A percentile compares a stretch with the other conserved stretches of the same genome.
Evolutionary conservation across 2,888 invertebrate genomes (phyloP).

Genomic region (Ypsolopha scabrella): DNA sequence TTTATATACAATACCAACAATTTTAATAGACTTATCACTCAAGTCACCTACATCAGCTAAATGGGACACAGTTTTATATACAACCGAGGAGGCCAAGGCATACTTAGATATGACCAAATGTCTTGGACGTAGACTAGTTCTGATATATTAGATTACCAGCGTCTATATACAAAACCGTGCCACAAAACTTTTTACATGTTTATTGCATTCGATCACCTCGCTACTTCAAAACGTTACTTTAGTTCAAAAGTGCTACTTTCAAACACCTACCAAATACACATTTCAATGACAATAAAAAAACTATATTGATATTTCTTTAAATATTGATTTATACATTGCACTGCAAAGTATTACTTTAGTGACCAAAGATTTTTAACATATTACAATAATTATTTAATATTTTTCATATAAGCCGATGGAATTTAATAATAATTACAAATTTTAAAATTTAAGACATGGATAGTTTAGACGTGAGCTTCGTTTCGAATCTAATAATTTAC

Average conservation of each 20-base stretch:
- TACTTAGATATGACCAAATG: not conserved
- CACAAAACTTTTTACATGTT: conserved; percentile 34
- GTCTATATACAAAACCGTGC: conserved; percentile 27
- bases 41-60: conserved; percentile 54
- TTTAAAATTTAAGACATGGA: not conserved
- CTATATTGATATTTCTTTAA: not conserved
- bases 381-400: not conserved
- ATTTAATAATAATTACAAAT: conserved; percentile 11
- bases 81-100: not conserved
- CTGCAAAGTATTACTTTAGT: not conserved
- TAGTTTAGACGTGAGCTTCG: conserved; percentile 38
- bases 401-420: conserved; percentile 19
- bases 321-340: not conserved
- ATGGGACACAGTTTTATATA: conserved; percentile 27
- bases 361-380: not conserved
- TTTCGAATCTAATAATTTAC: conserved; percentile 54
- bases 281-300: not conserved
- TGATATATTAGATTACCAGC: not conserved
- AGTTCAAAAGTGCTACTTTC: conserved; percentile 55
- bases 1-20: conserved; percentile 65
- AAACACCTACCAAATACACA: conserved; percentile 19
- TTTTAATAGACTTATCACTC: conserved; percentile 63
- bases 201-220: conserved; percentile 60
- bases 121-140: not conserved
- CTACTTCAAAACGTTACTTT: conserved; percentile 44